Evolutionary conservation across 2,113 vertebrate species (phyloP).

Genomic region (Notarius lentiginosus): DNA sequence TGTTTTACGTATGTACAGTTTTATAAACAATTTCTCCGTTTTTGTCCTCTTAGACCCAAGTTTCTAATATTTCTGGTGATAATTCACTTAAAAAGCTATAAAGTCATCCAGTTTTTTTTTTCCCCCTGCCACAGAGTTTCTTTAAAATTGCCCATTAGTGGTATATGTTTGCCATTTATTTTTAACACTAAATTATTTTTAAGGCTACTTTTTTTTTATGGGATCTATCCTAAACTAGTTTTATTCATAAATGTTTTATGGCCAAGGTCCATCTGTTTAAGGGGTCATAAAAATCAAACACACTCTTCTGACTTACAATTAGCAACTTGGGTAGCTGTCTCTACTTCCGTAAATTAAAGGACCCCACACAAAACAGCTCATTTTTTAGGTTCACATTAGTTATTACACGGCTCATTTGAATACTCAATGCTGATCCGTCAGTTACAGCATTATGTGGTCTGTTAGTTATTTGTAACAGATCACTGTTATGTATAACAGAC

Average conservation of each 20-base stretch:
- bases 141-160: neutral
- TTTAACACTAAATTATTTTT: constrained; percentile 44
- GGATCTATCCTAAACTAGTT: constrained; percentile 12
- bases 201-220: neutral
- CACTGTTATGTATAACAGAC: too few species aligned
- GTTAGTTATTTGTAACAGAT: too few species aligned
- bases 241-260: constrained; percentile 11
- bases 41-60: neutral
- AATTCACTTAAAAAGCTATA: neutral
- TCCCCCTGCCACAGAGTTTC: neutral
- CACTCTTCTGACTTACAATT: neutral
- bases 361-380: neutral
- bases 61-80: neutral
- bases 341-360: neutral
- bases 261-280: neutral
- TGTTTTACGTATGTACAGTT: constrained; percentile 38
- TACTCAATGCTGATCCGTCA: too few species aligned
- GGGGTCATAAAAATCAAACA: constrained; percentile 25
- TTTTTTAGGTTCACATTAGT: neutral
- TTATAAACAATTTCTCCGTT: neutral
- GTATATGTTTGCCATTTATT: neutral
- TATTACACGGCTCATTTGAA: too few species aligned
- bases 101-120: too few species aligned
- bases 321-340: neutral
- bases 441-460: too few species aligned